Evolutionary conservation across 2,113 vertebrate species (phyloP).

Genomic region (Rhipidura dahli): DNA sequence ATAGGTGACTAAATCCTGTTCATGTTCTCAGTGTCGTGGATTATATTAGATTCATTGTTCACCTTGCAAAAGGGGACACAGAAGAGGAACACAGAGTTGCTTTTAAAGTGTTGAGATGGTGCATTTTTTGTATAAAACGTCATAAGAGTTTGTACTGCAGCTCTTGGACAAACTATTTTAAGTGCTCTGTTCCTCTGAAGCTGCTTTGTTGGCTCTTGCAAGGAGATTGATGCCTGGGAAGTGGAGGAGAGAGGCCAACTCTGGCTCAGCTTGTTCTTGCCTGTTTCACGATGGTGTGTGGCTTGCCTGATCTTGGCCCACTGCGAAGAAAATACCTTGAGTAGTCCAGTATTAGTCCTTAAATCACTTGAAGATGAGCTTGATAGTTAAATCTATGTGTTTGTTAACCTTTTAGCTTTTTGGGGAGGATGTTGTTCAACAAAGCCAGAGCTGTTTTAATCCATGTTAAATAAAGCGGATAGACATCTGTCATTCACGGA

Average conservation of each 20-base stretch:
- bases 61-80: background rate
- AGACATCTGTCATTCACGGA: background rate
- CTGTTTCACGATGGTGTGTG: rapidly evolving
- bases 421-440: background rate
- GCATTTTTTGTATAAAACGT: background rate
- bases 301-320: background rate
- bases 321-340: rapidly evolving
- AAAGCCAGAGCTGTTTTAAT: background rate
- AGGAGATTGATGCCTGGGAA: background rate
- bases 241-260: background rate
- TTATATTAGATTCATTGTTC: background rate
- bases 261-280: background rate
- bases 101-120: background rate
- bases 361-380: background rate
- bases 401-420: background rate
- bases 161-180: background rate
- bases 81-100: background rate
- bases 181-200: background rate
- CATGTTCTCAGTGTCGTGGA: background rate
- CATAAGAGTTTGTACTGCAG: rapidly evolving
- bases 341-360: background rate
- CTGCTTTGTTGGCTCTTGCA: background rate
- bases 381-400: background rate
- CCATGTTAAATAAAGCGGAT: background rate
- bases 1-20: background rate